Evolutionary conservation across 92 coral and sea anemone species (phyloP), one percentile per base, ranked within the genome.

Genomic region (Epizoanthus fatuus): DNA sequence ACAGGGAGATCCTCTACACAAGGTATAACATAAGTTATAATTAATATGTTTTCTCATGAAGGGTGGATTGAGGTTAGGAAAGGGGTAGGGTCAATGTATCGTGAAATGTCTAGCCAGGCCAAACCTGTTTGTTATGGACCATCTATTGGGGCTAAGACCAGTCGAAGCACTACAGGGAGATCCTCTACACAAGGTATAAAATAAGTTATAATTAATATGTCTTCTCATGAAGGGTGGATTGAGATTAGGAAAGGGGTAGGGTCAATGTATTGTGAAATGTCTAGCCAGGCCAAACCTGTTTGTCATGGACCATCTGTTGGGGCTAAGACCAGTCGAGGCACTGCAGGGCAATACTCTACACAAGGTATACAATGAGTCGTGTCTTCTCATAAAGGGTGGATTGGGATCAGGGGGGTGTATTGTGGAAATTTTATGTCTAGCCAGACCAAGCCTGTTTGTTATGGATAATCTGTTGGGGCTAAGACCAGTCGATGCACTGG

Each of bases 141-240:
- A 95, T 87, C 83, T 97, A 49, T 40, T 97, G 38, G 86, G 92
- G 2, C 86, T 97, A 10, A 79, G 96, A 35, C 99, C 99, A 47
- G 99, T 97, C 0, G 89, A 92, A 15, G 93, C 93, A 22, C 71
- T 97, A 35, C 84, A 95, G 63, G 99, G 98, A 8, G 99, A 97
- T 72, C 94, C 93, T 9, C 92, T 97, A 7, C 86, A 96, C 51
- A 75, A 93, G 94, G 99, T 96, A 80, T 16, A 15, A 29, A 29
- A 29, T 29, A 29, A 1, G 35, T 29, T 29, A 29, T 29, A 29
- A 29, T 29, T 29, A 29, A 1, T 29, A 29, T 29, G 35, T 29
- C 35, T 29, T 29, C 35, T 29, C 35, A 29, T 1, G 35, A 29
- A 29, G 35, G 35, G 35, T 29, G 35, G 35, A 29, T 29, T 29